Evolutionary conservation across 1,140 invertebrate species (phyloP), one percentile per base, ranked within the genome.

Genomic region (Gryon sp.): DNA sequence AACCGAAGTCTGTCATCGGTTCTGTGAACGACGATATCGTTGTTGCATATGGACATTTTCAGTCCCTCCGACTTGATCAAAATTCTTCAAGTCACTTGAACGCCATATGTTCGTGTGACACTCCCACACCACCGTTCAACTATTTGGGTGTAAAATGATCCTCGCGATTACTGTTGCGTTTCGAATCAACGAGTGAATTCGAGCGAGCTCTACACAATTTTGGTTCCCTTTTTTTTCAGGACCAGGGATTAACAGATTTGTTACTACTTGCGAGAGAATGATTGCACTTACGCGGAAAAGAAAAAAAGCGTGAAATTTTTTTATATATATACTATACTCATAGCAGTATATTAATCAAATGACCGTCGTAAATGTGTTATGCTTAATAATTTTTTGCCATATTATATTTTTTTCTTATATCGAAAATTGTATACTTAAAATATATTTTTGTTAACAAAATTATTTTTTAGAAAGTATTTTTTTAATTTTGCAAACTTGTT

Each of bases 51-150:
- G 43, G 41, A 32, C 45, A 12, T 50, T 50, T 59, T 14, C 12
- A 14, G 45, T 26, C 43, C 40, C 28, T 62, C 4, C 16, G 55
- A 38, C 60, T 57, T 59, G 60, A 73, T 62, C 48, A 55, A 73
- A 69, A 79, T 68, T 52, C 65, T 45, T 34, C 8, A 36, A 72
- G 72, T 75, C 74, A 62, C 69, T 76, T 72, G 65, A 76, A 50
- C 68, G 63, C 80, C 78, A 82, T 79, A 79, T 82, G 80, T 70
- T 78, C 38, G 48, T 14, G 14, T 50, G 57, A 79, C 78, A 78
- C 69, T 77, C 68, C 69, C 69, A 74, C 72, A 66, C 46, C 55
- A 46, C 6, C 48, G 26, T 26, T 36, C 32, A 18, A 41, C 14
- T n/a, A n/a, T n/a, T n/a, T n/a, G 22, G 22, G 9, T 62, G 73